phyloP scores from a whole-genome alignment of 2,888 invertebrate genomes.

The Aricia artaxerxes region DNA sequence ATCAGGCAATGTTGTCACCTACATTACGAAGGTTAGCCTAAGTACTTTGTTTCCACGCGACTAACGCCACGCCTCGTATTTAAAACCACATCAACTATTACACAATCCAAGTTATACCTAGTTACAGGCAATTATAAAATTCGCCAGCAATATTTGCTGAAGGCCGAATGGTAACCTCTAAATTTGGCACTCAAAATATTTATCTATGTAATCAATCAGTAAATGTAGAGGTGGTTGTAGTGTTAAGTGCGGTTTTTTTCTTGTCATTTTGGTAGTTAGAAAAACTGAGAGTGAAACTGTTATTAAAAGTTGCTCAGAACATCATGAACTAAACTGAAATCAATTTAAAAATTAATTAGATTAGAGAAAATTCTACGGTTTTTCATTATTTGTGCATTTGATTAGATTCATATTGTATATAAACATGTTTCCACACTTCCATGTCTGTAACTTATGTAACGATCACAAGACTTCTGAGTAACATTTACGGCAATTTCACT shows the following conservation, averaged over 20 bases:
- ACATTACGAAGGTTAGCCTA: slow-evolving; percentile 57
- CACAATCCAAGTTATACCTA: slow-evolving; percentile 47
- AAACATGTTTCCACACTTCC: neutral
- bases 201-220: slow-evolving; percentile 32
- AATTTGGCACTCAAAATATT: slow-evolving; percentile 36
- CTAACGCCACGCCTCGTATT: slow-evolving; percentile 52
- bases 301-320: too few species aligned
- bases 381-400: neutral
- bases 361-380: neutral
- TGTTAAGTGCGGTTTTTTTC: neutral
- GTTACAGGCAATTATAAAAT: slow-evolving; percentile 60
- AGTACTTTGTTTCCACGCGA: slow-evolving; percentile 44
- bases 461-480: neutral
- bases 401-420: neutral
- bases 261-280: too few species aligned
- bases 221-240: neutral
- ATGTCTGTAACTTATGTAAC: neutral
- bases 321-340: too few species aligned
- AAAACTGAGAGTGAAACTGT: too few species aligned
- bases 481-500: slow-evolving; percentile 26
- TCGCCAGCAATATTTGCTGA: slow-evolving; percentile 48
- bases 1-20: slow-evolving; percentile 53
- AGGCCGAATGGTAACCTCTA: slow-evolving; percentile 46
- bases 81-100: slow-evolving; percentile 47
- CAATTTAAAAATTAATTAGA: too few species aligned